These are phyloP conservation scores for Tachina grossa DNA, from an alignment of 2,888 invertebrate species.

Conservation along the genomic window DNA sequence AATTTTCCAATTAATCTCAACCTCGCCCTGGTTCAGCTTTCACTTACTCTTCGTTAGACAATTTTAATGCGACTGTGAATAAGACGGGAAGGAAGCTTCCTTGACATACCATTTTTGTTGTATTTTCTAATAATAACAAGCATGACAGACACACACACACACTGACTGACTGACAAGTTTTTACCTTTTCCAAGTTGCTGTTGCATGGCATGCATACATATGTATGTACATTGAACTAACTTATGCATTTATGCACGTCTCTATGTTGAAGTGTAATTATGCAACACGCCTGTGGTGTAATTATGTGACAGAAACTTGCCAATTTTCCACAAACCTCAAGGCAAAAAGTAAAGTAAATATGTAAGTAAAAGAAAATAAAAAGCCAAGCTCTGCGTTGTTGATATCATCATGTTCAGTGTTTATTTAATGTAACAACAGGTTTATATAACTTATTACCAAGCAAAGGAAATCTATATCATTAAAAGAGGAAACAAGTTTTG, in stretches of 20 bases:
- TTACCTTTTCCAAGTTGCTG: constrained; percentile 25
- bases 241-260: not conserved
- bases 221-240: not conserved
- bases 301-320: constrained; percentile 71
- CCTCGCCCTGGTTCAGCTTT: constrained; percentile 23
- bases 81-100: too few species aligned
- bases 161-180: constrained; percentile 8
- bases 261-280: constrained; percentile 63
- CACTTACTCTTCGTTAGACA: constrained; percentile 44
- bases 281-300: constrained; percentile 67
- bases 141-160: not conserved
- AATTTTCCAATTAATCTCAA: constrained; percentile 50
- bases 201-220: not conserved
- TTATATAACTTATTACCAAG: constrained; percentile 67
- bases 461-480: constrained; percentile 57
- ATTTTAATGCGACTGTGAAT: constrained; percentile 20
- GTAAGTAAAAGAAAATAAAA: not conserved
- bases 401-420: constrained; percentile 60
- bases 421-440: constrained; percentile 68
- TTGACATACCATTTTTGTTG: not conserved
- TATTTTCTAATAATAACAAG: constrained; percentile 13
- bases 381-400: constrained; percentile 26
- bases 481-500: constrained; percentile 37
- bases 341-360: constrained; percentile 37
- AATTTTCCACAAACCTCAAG: constrained; percentile 59